phyloP scores from a whole-genome alignment of 2,113 vertebrate species.

The Leptobrachium leishanense region DNA sequence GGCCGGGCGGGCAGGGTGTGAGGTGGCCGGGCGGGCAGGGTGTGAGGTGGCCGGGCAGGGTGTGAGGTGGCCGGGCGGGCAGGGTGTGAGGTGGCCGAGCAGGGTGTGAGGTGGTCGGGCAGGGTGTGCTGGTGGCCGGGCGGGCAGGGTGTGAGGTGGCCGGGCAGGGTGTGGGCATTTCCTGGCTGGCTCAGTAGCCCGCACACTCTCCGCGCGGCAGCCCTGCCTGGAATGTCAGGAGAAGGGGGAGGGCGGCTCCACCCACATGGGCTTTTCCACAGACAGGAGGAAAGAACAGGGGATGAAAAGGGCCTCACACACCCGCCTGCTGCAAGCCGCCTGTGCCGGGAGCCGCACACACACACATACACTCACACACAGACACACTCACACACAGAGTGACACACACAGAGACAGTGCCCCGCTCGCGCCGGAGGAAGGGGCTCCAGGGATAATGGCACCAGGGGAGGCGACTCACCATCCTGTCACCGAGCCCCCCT shows the following conservation, averaged over 20 bases:
- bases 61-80: no score
- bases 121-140: no score
- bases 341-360: background rate
- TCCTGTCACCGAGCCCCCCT: slow-evolving; percentile 53
- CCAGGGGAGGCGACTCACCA: slow-evolving; percentile 51
- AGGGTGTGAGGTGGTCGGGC: no score
- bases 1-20: no score
- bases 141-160: no score
- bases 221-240: slow-evolving; percentile 12
- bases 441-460: slow-evolving; percentile 19
- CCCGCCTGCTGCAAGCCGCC: background rate
- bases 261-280: slow-evolving; percentile 39
- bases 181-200: slow-evolving; percentile 3
- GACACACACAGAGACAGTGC: no score
- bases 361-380: no score
- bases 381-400: no score
- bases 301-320: slow-evolving; percentile 28
- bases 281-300: slow-evolving; percentile 32
- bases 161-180: background rate
- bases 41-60: no score
- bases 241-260: background rate
- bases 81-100: no score
- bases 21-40: no score
- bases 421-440: background rate
- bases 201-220: slow-evolving; percentile 4